A percentile compares a stretch with the other conserved stretches of the same genome.
phyloP scores from a whole-genome alignment of 53 echinoderm and acorn worm genomes.

The Holothuria leucospilota region DNA sequence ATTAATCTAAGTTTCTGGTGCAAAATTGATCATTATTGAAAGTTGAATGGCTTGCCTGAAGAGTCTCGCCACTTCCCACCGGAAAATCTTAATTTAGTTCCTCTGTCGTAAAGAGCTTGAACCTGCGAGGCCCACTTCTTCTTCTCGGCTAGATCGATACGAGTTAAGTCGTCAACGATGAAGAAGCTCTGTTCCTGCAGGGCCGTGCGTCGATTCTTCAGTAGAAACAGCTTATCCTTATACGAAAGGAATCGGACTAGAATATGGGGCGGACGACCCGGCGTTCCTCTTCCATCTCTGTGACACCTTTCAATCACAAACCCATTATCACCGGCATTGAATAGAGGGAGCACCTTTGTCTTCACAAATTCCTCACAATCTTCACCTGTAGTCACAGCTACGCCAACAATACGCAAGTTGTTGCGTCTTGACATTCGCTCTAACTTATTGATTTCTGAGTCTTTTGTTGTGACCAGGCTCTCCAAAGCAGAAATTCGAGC shows the following conservation, averaged over 20 bases:
- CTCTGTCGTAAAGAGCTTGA: background rate
- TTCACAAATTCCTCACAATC: background rate
- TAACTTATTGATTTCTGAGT: constrained; percentile 6
- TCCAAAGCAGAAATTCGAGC: background rate
- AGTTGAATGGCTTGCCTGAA: background rate
- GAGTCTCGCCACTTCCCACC: background rate
- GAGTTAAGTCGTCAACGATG: too few relatives aligned
- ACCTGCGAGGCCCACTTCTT: background rate
- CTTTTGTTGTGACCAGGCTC: constrained; percentile 3
- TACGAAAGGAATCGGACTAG: background rate
- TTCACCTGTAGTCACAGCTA: background rate
- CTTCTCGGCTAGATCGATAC: too few relatives aligned
- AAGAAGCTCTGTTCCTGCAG: too few relatives aligned
- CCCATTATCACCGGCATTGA: background rate
- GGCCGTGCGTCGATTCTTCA: constrained; percentile 15
- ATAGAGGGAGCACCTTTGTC: background rate
- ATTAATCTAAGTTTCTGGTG: background rate
- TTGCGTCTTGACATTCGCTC: constrained; percentile 6
- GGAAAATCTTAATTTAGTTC: too few relatives aligned
- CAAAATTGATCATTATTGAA: background rate
- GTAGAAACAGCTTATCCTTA: background rate
- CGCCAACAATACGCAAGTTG: constrained; percentile 1
- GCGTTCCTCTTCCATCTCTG: background rate
- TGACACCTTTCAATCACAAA: background rate
- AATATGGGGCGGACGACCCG: background rate